Evolutionary conservation across 2,797 vertebrate genomes (phyloP).

Genomic region (Hipposideros larvatus): DNA sequence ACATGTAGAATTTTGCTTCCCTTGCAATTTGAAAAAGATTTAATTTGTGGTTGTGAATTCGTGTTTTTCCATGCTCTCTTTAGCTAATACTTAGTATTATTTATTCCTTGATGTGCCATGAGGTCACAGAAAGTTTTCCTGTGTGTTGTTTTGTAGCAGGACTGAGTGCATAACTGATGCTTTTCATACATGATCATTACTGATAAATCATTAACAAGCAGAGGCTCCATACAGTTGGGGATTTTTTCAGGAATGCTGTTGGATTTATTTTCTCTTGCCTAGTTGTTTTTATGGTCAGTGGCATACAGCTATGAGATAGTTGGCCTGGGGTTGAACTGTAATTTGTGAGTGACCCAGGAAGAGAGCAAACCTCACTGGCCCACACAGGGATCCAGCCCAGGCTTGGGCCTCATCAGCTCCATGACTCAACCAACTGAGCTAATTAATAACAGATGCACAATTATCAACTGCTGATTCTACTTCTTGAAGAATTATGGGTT

Average conservation of each 20-base stretch:
- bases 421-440: constrained; percentile 65
- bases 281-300: constrained; percentile 3
- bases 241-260: neutral
- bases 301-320: neutral
- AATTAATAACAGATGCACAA: constrained; percentile 70
- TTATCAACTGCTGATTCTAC: constrained; percentile 38
- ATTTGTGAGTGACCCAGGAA: constrained; percentile 47
- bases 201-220: neutral
- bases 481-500: constrained; percentile 51
- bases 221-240: neutral
- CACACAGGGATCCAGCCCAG: neutral
- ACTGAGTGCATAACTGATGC: neutral
- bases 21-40: constrained; percentile 27
- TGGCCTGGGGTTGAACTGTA: constrained; percentile 58
- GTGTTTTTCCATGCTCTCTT: neutral
- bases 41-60: neutral
- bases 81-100: neutral
- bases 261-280: constrained; percentile 2
- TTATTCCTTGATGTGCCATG: neutral
- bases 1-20: constrained; percentile 32
- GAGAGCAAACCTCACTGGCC: constrained; percentile 44
- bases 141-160: neutral
- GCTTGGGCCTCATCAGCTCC: constrained; percentile 54
- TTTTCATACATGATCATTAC: neutral
- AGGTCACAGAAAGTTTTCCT: neutral